Percentiles rank a stretch among this genome's conserved stretches.
Conservation (phyloP, 2,888 invertebrate genomes). For the Marronus borbonicus region DNA sequence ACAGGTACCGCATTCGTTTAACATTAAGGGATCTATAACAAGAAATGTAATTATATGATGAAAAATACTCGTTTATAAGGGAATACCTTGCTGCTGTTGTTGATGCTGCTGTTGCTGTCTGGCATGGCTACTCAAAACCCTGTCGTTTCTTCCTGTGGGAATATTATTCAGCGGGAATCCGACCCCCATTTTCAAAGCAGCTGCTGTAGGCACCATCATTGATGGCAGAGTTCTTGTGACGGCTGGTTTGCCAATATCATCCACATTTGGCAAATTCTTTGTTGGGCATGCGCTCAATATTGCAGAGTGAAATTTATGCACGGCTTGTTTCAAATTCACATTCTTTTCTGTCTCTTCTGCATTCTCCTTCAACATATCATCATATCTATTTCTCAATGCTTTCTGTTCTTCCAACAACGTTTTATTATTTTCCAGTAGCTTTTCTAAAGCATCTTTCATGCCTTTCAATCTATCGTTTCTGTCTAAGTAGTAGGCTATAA, state of each 20-base stretch:
- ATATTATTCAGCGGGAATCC: slow-evolving; percentile 86
- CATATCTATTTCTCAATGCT: slow-evolving; percentile 82
- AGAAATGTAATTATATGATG: neutral
- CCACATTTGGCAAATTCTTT: slow-evolving; percentile 74
- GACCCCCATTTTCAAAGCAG: slow-evolving; percentile 89
- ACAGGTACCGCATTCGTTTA: slow-evolving; percentile 91
- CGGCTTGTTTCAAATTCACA: slow-evolving; percentile 74
- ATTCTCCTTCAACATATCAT: slow-evolving; percentile 78
- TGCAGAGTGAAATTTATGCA: slow-evolving; percentile 77
- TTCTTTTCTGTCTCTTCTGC: slow-evolving; percentile 78
- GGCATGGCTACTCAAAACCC: slow-evolving; percentile 76
- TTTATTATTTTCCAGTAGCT: slow-evolving; percentile 82
- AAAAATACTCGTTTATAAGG: neutral
- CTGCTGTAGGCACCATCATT: slow-evolving; percentile 85
- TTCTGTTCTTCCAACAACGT: slow-evolving; percentile 86
- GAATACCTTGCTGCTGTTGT: slow-evolving; percentile 36
- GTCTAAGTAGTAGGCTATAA: slow-evolving; percentile 94
- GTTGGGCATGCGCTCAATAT: slow-evolving; percentile 76
- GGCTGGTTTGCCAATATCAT: slow-evolving; percentile 72
- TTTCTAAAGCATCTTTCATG: slow-evolving; percentile 83
- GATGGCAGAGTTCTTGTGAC: slow-evolving; percentile 67
- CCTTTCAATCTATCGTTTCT: slow-evolving; percentile 86
- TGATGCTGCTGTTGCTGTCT: slow-evolving; percentile 61
- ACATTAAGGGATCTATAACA: slow-evolving; percentile 67
- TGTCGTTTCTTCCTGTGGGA: slow-evolving; percentile 78